Evolutionary conservation across 1,140 invertebrate genomes (phyloP), one percentile per base, ranked within the genome.

Genomic region (Drosophila asahinai): DNA sequence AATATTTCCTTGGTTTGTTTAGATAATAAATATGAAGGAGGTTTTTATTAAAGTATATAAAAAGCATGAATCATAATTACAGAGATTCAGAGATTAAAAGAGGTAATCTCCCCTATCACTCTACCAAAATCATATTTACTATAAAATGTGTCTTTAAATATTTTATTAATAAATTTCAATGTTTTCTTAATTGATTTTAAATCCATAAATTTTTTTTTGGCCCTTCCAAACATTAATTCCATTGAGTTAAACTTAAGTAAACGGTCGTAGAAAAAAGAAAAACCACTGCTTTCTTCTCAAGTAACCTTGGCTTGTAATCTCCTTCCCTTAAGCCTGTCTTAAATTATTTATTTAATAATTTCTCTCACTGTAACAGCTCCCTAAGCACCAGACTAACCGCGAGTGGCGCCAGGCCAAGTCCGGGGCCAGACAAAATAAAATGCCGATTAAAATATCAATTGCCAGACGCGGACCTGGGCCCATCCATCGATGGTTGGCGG

Each of bases 371-470:
- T 63, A 63, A 12, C 49, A 54, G 70, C 81, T 86, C 76, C 83
- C 83, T 86, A 80, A 86, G 77, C 83, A 79, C 36, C 61, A 58
- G 72, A 67, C 70, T 73, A 51, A 43, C 45, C 22, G 27, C 27
- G 27, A 30, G 58, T 80, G 83, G 83, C 84, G 83, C 83, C 79
- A 86, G 11, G 36, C 12, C 48, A 61, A 43, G 70, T 48, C 22
- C 22, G 63, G 9, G 40, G 8, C 80, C 76, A 80, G 83, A 87
- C 83, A 65, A 83, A 86, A 83, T 86, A 77, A 86, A 86, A 87
- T 86, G 80, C 80, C 83, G 83, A 86, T 86, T 86, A 87, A 86
- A 86, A 86, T 86, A 86, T 86, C 83, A 86, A 86, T 87, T 79
- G 65, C 57, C 74, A 77, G 64, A 61, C 63, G 74, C 47, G 52